A percentile compares a stretch with the other conserved stretches of the same genome.
These are phyloP conservation scores for Microcebus tavaratra DNA, from an alignment of 2,113 vertebrate species.

Conservation along the genomic window DNA sequence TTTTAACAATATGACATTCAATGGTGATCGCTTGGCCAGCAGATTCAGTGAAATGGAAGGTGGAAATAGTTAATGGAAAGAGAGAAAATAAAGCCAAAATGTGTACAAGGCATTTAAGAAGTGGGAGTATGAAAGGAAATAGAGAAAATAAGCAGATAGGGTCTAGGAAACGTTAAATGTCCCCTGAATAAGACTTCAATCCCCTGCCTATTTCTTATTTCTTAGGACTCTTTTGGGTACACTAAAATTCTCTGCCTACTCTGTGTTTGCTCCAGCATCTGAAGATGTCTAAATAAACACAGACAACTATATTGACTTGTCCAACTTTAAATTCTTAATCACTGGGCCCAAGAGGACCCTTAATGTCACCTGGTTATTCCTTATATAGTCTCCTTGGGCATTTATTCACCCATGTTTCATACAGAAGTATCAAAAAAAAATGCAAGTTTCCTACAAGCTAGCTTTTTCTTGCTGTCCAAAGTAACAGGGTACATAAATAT, in stretches of 20 bases:
- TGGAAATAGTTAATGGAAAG: background rate
- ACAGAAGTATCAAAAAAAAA: background rate
- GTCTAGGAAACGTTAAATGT: background rate
- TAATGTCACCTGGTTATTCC: background rate
- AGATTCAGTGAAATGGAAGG: background rate
- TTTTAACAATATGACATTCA: background rate
- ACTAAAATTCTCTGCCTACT: background rate
- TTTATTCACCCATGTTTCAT: background rate
- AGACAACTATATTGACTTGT: background rate
- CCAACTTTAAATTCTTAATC: conserved; percentile 19
- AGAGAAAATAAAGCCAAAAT: background rate
- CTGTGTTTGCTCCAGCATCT: background rate
- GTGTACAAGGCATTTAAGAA: background rate
- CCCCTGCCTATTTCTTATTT: background rate
- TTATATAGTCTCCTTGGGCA: background rate
- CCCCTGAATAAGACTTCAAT: background rate
- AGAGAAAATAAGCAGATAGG: background rate
- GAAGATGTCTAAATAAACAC: background rate
- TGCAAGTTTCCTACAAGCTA: background rate
- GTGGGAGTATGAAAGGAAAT: background rate
- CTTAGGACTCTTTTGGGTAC: background rate
- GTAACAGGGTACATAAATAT: background rate
- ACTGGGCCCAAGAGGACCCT: background rate
- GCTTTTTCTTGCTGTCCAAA: background rate
- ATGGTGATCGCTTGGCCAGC: background rate